Evolutionary conservation across 2,113 vertebrate genomes (phyloP).

Genomic region (Capreolus pygargus): DNA sequence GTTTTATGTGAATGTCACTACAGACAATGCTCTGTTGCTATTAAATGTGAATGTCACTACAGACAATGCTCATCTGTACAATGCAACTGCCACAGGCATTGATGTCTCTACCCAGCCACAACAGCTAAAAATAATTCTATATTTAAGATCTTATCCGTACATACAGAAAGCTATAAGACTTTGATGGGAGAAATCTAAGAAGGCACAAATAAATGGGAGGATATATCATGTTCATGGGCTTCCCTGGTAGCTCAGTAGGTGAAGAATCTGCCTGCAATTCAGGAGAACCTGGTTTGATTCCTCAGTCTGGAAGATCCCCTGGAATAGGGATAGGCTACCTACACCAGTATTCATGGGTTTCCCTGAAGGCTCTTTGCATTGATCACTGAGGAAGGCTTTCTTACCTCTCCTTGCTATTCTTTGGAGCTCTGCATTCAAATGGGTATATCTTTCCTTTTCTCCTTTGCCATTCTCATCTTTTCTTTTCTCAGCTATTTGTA

Average conservation of each 20-base stretch:
- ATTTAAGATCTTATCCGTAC: not conserved
- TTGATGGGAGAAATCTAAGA: not conserved
- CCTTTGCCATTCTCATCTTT: not conserved
- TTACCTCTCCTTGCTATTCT: not conserved
- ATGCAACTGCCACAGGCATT: not conserved
- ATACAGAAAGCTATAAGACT: not conserved
- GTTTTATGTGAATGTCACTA: too few species aligned
- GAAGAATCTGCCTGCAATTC: not conserved
- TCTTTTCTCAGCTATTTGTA: not conserved
- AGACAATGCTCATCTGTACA: not conserved
- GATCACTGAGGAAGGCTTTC: not conserved
- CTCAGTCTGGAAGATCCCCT: not conserved
- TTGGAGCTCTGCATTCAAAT: not conserved
- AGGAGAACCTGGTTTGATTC: not conserved
- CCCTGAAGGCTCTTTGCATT: not conserved
- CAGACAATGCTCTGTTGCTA: not conserved
- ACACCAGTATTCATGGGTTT: not conserved
- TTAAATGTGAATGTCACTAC: not conserved
- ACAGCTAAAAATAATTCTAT: not conserved
- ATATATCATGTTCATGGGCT: not conserved
- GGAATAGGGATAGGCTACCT: not conserved
- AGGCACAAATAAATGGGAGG: not conserved
- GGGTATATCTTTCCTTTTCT: not conserved
- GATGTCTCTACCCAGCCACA: not conserved
- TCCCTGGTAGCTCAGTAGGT: not conserved